These are phyloP conservation scores for Ursus arctos DNA, from an alignment of 2,113 vertebrate species.

Conservation along the genomic window DNA sequence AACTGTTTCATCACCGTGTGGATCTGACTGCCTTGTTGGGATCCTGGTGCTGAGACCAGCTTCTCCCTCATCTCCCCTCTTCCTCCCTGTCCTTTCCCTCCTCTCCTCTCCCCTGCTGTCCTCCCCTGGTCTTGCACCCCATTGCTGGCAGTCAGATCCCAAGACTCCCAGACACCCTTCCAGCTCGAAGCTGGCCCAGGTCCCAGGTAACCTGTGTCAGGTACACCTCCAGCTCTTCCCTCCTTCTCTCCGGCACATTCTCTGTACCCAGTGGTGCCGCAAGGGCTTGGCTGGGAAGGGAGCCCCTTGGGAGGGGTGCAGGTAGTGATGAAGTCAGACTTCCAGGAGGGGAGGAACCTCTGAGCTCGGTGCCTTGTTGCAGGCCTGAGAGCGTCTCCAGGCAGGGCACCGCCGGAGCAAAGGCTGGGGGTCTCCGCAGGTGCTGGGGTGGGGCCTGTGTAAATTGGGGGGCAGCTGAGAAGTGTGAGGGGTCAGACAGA, in stretches of 20 bases:
- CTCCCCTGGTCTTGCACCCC: background rate
- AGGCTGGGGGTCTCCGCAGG: background rate
- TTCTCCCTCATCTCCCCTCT: background rate
- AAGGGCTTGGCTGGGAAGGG: background rate
- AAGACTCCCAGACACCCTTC: background rate
- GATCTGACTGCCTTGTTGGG: background rate
- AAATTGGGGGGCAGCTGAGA: background rate
- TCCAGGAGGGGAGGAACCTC: background rate
- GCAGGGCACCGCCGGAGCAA: background rate
- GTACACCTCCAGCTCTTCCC: background rate
- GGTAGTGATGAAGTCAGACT: background rate
- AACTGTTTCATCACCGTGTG: rapidly evolving
- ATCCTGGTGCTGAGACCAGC: background rate
- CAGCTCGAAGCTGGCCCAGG: background rate
- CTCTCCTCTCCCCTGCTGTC: background rate
- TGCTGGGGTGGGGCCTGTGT: background rate
- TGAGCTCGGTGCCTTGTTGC: background rate
- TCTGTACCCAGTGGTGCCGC: background rate
- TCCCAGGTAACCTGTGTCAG: background rate
- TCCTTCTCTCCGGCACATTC: background rate
- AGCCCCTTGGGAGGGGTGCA: rapidly evolving
- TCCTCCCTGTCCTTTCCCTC: too few relatives aligned
- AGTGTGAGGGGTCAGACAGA: background rate
- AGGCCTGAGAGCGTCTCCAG: too few relatives aligned
- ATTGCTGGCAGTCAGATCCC: background rate